These are phyloP conservation scores for Drosophila grimshawi DNA, from an alignment of 1,140 invertebrate species.

Conservation along the genomic window DNA sequence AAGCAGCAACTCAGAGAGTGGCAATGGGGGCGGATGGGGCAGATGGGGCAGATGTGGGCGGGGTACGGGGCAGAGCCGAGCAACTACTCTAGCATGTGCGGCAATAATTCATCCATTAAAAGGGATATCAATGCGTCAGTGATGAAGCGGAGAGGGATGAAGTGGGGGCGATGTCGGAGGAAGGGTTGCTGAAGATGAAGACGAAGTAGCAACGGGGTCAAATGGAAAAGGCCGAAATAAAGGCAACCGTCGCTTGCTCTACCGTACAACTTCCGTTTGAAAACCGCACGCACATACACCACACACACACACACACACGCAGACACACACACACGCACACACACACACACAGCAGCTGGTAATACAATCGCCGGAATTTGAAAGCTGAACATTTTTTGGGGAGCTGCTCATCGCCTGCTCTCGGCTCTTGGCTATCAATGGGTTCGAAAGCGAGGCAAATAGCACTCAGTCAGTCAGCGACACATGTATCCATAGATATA, in stretches of 20 bases:
- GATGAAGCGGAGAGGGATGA: slow-evolving; percentile 19
- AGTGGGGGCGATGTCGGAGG: slow-evolving; percentile 1
- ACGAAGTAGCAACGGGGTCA: slow-evolving; percentile 69
- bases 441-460: slow-evolving; percentile 37
- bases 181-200: slow-evolving; percentile 34
- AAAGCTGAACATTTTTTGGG: slow-evolving; percentile 39
- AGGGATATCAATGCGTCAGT: slow-evolving; percentile 82
- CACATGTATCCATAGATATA: slow-evolving; percentile 20
- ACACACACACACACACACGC: slow-evolving; percentile 18
- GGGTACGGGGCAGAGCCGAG: slow-evolving; percentile 37
- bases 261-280: slow-evolving; percentile 71
- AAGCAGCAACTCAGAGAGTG: background rate
- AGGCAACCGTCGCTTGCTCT: slow-evolving; percentile 35
- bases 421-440: slow-evolving; percentile 63
- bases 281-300: slow-evolving; percentile 68
- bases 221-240: slow-evolving; percentile 73
- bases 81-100: slow-evolving; percentile 84
- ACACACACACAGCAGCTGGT: slow-evolving; percentile 18
- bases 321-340: slow-evolving; percentile 6
- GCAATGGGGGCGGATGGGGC: background rate
- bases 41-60: background rate
- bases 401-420: slow-evolving; percentile 33
- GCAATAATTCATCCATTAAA: slow-evolving; percentile 85
- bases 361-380: slow-evolving; percentile 52
- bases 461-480: slow-evolving; percentile 13